A percentile compares a stretch with the other conserved stretches of the same genome.
These are phyloP conservation scores for Alaudala cheleensis DNA, from an alignment of 2,113 vertebrate genomes.

Conservation along the genomic window DNA sequence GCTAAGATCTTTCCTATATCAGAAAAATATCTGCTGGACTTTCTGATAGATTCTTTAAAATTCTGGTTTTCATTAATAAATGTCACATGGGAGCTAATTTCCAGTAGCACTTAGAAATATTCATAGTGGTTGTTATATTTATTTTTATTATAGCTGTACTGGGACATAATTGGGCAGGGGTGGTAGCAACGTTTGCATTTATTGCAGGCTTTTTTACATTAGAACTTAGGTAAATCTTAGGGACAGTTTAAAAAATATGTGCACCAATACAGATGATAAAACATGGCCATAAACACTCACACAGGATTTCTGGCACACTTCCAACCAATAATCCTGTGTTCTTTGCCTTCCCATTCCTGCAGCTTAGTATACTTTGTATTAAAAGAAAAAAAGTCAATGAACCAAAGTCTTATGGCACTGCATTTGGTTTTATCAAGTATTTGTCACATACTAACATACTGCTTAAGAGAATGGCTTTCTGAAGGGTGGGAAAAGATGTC, in stretches of 20 bases:
- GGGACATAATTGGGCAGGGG: not conserved
- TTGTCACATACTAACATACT: not conserved
- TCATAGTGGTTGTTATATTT: not conserved
- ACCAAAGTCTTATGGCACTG: rapidly evolving
- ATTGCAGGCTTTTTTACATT: not conserved
- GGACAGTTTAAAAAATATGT: not conserved
- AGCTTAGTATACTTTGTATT: not conserved
- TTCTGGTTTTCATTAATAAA: not conserved
- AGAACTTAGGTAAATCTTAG: not conserved
- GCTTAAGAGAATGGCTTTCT: not conserved
- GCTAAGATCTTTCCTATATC: not conserved
- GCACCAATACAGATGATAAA: not conserved
- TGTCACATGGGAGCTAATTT: not conserved
- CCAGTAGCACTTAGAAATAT: not conserved
- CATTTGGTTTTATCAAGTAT: not conserved
- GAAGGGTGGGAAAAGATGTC: not conserved
- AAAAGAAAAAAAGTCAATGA: not conserved
- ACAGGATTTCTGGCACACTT: not conserved
- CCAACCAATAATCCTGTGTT: not conserved
- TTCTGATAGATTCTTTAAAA: not conserved
- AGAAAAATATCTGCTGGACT: not conserved
- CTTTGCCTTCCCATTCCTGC: not conserved
- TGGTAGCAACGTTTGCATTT: not conserved
- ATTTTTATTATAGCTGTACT: not conserved
- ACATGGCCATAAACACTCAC: not conserved